These are phyloP conservation scores for Nomada lathburiana DNA, from an alignment of 2,888 invertebrate species.

Conservation along the genomic window DNA sequence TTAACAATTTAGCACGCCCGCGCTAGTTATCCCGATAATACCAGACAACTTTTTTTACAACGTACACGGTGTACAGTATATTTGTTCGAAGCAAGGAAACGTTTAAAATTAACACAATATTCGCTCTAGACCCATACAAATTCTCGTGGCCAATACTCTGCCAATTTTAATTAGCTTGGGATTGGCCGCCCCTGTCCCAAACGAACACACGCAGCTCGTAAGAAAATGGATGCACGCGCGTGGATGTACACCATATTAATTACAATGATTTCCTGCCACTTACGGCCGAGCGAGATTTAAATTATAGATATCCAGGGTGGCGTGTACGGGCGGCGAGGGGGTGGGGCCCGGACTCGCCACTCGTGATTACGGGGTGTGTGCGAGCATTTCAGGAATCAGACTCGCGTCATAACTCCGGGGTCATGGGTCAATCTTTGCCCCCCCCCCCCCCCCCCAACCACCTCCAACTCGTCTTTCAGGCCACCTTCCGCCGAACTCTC, in stretches of 20 bases:
- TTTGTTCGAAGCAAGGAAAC: no score
- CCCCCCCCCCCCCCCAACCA: not conserved
- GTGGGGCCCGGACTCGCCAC: slow-evolving; percentile 49
- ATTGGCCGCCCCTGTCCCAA: not conserved
- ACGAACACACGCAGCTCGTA: not conserved
- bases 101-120: no score
- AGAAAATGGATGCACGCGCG: slow-evolving; percentile 45
- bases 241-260: slow-evolving; percentile 75
- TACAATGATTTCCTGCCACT: slow-evolving; percentile 79
- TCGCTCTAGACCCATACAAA: no score
- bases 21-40: no score
- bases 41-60: no score
- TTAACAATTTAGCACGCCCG: no score
- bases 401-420: slow-evolving; percentile 72
- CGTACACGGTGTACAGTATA: no score
- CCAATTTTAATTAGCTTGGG: not conserved
- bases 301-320: slow-evolving; percentile 76
- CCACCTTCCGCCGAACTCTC: not conserved
- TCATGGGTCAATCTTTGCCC: slow-evolving; percentile 70
- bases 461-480: not conserved
- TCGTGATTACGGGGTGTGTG: slow-evolving; percentile 72
- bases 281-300: slow-evolving; percentile 77
- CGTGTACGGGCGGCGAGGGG: slow-evolving; percentile 46
- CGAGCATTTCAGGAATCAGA: slow-evolving; percentile 77
- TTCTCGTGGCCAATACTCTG: no score